Conservation (phyloP, 2,888 invertebrate genomes). For the Lasius platythorax region DNA sequence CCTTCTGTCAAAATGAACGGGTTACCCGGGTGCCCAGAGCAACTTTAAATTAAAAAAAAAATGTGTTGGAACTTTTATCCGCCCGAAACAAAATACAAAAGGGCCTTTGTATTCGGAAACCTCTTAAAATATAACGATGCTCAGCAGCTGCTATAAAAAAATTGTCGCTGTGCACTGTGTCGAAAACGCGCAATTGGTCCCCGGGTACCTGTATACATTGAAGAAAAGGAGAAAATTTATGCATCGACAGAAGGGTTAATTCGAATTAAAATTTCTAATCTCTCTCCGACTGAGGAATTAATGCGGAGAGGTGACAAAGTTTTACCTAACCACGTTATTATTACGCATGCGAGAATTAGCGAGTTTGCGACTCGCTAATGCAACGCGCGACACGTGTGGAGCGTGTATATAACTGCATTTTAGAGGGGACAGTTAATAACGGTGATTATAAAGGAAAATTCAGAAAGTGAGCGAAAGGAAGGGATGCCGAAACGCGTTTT, state of each 20-base stretch:
- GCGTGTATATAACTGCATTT: constrained; percentile 7
- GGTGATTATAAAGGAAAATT: constrained; percentile 31
- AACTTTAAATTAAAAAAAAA: too few relatives aligned
- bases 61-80: too few relatives aligned
- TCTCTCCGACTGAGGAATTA: not conserved
- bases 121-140: too few relatives aligned
- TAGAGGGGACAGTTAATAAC: constrained; percentile 4
- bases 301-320: constrained; percentile 2
- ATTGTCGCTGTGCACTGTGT: too few relatives aligned
- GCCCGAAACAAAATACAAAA: too few relatives aligned
- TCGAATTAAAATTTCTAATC: not conserved
- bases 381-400: not conserved
- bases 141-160: too few relatives aligned
- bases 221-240: too few relatives aligned
- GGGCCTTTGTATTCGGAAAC: too few relatives aligned
- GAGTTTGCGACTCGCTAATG: not conserved
- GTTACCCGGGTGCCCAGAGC: too few relatives aligned
- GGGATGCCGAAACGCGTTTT: constrained; percentile 22
- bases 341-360: constrained; percentile 26
- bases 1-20: too few relatives aligned
- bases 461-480: not conserved
- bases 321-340: constrained; percentile 21
- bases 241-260: not conserved
- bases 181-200: too few relatives aligned
- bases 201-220: too few relatives aligned